A percentile compares a stretch with the other conserved stretches of the same genome.
Conservation (phyloP, 2,113 vertebrate genomes). For the Kryptolebias marmoratus region DNA sequence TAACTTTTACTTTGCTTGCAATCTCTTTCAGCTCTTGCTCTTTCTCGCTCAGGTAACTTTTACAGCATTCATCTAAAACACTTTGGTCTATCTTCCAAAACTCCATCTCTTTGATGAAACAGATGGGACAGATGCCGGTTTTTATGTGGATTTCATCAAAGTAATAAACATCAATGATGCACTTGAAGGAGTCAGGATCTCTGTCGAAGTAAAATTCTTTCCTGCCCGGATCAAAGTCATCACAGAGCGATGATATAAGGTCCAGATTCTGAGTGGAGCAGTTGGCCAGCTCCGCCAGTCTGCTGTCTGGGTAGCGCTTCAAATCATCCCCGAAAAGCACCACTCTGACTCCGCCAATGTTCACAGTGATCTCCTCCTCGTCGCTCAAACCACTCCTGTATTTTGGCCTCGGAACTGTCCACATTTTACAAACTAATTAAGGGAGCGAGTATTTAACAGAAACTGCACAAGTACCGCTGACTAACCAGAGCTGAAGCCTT, state of each 20-base stretch:
- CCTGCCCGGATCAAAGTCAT: conserved; percentile 92
- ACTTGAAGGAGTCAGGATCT: conserved; percentile 95
- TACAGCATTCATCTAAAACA: conserved; percentile 94
- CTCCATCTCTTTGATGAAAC: conserved; percentile 97
- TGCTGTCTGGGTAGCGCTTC: conserved; percentile 91
- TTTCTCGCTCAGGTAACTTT: conserved; percentile 91
- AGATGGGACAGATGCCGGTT: conserved; percentile 95
- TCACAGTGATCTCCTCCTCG: conserved; percentile 88
- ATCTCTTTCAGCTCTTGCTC: conserved; percentile 94
- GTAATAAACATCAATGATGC: conserved; percentile 93
- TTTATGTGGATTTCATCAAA: conserved; percentile 97
- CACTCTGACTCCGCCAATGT: conserved; percentile 93
- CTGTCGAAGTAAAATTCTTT: conserved; percentile 97
- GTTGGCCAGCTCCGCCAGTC: conserved; percentile 90
- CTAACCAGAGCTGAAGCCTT: conserved; percentile 7
- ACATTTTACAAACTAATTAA: conserved; percentile 67
- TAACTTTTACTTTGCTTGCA: conserved; percentile 89
- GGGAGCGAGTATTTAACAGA: not conserved
- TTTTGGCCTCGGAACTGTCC: conserved; percentile 80
- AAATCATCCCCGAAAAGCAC: conserved; percentile 88
- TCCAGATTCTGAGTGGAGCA: conserved; percentile 86
- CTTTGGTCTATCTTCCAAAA: conserved; percentile 96
- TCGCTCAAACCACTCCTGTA: conserved; percentile 75
- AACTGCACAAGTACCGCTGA: not conserved
- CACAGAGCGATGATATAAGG: conserved; percentile 89